Evolutionary conservation across 1,140 invertebrate genomes (phyloP).

Genomic region (Solenopsis fugax): DNA sequence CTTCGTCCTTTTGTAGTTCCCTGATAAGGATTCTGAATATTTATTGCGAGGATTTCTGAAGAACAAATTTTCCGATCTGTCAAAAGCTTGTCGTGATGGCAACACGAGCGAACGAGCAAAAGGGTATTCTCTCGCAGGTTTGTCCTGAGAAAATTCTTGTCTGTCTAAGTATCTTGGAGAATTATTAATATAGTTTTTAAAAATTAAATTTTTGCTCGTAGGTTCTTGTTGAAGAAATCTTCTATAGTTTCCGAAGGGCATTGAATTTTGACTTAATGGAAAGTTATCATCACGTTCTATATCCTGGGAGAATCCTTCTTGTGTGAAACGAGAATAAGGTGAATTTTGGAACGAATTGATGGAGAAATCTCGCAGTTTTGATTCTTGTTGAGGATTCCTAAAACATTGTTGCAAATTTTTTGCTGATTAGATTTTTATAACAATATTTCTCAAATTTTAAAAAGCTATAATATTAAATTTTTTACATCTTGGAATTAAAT

Average conservation of each 20-base stretch:
- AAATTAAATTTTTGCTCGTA: not conserved
- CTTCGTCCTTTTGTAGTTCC: not conserved
- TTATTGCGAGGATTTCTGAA: constrained; percentile 33
- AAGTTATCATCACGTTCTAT: not conserved
- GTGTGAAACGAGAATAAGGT: not conserved
- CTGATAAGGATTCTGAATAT: not conserved
- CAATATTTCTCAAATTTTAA: not conserved
- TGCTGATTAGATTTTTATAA: not conserved
- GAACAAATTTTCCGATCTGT: not conserved
- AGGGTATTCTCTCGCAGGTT: constrained; percentile 1
- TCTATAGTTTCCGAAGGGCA: not conserved
- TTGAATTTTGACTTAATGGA: not conserved
- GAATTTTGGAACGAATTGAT: constrained; percentile 13
- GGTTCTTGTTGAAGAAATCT: not conserved
- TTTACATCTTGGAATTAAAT: not conserved
- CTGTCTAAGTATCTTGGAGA: constrained; percentile 2
- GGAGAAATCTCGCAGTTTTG: constrained; percentile 18
- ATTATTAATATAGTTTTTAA: constrained; percentile 4
- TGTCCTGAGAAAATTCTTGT: not conserved
- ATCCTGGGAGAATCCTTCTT: not conserved
- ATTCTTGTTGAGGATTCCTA: constrained; percentile 22
- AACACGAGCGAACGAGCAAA: not conserved
- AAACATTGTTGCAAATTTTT: constrained; percentile 10
- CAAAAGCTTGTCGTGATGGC: constrained; percentile 6
- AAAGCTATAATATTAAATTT: not conserved